Base-by-base conservation (phyloP, 1,140 invertebrate species). In the Drosophila lacteicornis region DNA sequence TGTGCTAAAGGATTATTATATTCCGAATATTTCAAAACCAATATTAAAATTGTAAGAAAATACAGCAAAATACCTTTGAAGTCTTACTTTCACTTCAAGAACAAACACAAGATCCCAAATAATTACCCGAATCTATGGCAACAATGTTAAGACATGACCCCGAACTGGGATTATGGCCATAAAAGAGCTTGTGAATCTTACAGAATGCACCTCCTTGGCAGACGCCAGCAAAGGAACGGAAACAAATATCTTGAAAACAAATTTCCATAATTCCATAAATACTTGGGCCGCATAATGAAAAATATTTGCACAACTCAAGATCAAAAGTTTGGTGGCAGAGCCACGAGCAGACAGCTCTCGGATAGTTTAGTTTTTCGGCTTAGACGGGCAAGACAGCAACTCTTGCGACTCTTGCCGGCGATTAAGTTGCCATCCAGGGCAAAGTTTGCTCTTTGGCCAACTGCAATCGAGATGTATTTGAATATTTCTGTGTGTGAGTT, bases 221-320 rank as follows among this genome's bases (percentile, higher is more conserved):
- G 40, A 55, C 33, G 33, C 25, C 42, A 8, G 42, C 17, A 17
- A 15, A 6, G n/a, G 17, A 27, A 55, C 15, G 11, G 58, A 61
- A 61, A 25, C 19, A 79, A 90, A 80, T 77, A 90, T 81, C 75
- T 81, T 70, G 15, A 51, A 69, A 84, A 84, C 58, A 85, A 80
- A 80, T 85, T 79, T 78, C 60, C 78, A 74, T 85, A 90, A 90
- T 90, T 85, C 85, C 85, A 80, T 75, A 90, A 90, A 90, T 90
- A 77, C 68, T 81, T 88, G 38, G 83, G 61, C 70, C 69, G 73
- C 77, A 79, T 59, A 75, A 83, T 84, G 85, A 69, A 70, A 88
- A 79, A 82, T 82, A 90, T 84, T 82, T 90, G 69, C 53, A 62
- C 60, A 47, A 47, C 68, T 67, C 67, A 74, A 75, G 85, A 90